phyloP scores from a whole-genome alignment of 2,113 vertebrate species.

The Silurus glanis region DNA sequence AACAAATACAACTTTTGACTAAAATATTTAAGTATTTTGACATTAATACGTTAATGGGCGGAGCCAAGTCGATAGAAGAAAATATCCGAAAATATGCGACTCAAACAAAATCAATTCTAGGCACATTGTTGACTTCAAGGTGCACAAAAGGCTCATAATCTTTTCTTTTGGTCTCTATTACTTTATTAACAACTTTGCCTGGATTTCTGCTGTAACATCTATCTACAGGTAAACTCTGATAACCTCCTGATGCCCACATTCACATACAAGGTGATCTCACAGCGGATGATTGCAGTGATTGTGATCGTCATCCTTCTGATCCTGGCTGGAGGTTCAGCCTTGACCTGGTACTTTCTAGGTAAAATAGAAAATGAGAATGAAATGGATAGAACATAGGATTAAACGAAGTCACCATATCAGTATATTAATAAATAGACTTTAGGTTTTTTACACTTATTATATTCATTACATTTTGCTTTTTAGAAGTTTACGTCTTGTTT shows the following conservation, averaged over 20 bases:
- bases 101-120: not conserved
- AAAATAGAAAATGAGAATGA: constrained; percentile 23
- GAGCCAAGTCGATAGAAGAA: not conserved
- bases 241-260: not conserved
- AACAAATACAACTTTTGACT: not conserved
- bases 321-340: constrained; percentile 48
- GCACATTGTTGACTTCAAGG: not conserved
- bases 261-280: constrained; percentile 40
- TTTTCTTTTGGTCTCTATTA: not conserved
- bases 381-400: not conserved
- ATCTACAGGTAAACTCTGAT: constrained; percentile 43
- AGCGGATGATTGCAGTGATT: constrained; percentile 50
- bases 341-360: constrained; percentile 75
- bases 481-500: not conserved
- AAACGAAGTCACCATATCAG: not conserved
- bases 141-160: not conserved
- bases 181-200: not conserved
- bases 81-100: not conserved
- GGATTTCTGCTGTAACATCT: not conserved
- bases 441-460: not conserved
- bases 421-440: not conserved
- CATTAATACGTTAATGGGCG: not conserved
- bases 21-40: not conserved
- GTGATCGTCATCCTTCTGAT: constrained; percentile 55
- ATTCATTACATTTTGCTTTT: not conserved